Base-by-base conservation (phyloP, 2,797 vertebrate genomes). In the Valencia hispanica region DNA sequence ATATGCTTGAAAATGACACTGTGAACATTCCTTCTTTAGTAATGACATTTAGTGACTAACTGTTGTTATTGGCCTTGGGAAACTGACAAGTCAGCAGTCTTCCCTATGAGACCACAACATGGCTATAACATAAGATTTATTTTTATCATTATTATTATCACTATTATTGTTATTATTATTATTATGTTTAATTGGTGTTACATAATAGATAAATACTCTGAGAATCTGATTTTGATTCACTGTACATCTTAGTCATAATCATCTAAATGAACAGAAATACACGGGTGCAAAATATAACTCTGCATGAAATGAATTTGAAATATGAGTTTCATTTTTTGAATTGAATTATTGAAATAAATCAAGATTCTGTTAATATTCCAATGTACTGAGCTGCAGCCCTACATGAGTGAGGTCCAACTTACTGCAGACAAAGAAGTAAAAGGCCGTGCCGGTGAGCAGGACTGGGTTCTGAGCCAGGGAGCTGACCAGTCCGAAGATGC, bases 371-470 rank as follows among this genome's bases (percentile, higher is more conserved):
- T 70, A 30, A n/a, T 11, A 30, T 32, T 22, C 68, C 18, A 22
- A 2, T 25, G 4, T 11, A 36, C 5, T 22, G 34, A 22, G 61
- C 36, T 39, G 1, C 34, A 65, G 57, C 30, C 25, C 45, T 51
- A 14, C 15, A 69, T n/a, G 39, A 63, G 8, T 68, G 34, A 81
- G 75, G 41, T 15, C 66, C 4, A 82, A 94, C 96, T 96, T 91
- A 96, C 95, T 96, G 87, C 96, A 94, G 59, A 95, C 66, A 79
- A 96, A 91, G 85, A 97, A 93, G 91, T 93, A 96, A 73, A 87
- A 93, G 55, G 94, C 90, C 0, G 94, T 92, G 79, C 92, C 72
- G 0, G 89, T 88, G 77, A 96, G 94, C 79, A 96, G 91, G 12
- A 84, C 45, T 2, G 85, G 75, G 30, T 93, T 96, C 53, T 79